Percentiles rank a stretch among this genome's conserved stretches.
Conservation (phyloP, 2,888 invertebrate genomes). For the Rhamphomyia laevipes region DNA sequence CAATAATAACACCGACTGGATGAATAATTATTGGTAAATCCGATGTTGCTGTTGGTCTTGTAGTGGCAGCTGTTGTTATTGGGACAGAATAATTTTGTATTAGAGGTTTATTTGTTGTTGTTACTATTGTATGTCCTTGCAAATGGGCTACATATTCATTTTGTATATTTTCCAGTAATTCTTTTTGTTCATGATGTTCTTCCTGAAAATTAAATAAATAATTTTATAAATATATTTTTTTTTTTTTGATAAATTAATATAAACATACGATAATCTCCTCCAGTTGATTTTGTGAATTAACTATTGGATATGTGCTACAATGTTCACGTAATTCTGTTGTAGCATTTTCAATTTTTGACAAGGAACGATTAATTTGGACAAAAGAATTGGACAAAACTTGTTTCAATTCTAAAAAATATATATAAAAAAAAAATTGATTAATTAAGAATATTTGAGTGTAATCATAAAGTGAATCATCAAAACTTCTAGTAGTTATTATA, state of each 20-base stretch:
- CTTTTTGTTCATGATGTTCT: constrained; percentile 34
- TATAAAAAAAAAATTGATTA: background rate
- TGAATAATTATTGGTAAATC: constrained; percentile 1
- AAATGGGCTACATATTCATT: constrained; percentile 31
- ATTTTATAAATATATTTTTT: background rate
- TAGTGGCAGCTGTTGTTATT: background rate
- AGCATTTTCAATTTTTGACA: constrained; percentile 28
- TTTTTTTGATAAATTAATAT: background rate
- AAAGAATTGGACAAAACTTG: constrained; percentile 26
- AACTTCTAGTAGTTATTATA: too few species aligned
- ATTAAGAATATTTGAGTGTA: too few species aligned
- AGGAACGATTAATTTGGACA: constrained; percentile 27
- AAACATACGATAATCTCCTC: constrained; percentile 33
- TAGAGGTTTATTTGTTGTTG: too few species aligned
- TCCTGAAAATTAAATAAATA: constrained; percentile 21
- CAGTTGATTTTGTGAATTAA: constrained; percentile 27
- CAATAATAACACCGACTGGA: background rate
- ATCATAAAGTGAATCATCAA: too few species aligned
- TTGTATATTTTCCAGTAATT: constrained; percentile 31
- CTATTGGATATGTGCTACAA: constrained; percentile 26
- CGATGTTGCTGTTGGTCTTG: background rate
- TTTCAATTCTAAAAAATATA: background rate
- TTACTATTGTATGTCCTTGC: constrained; percentile 15
- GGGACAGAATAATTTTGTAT: background rate
- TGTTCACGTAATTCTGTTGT: constrained; percentile 31